These are phyloP conservation scores for Syrrhaptes paradoxus DNA, from an alignment of 2,113 vertebrate genomes.

Conservation along the genomic window DNA sequence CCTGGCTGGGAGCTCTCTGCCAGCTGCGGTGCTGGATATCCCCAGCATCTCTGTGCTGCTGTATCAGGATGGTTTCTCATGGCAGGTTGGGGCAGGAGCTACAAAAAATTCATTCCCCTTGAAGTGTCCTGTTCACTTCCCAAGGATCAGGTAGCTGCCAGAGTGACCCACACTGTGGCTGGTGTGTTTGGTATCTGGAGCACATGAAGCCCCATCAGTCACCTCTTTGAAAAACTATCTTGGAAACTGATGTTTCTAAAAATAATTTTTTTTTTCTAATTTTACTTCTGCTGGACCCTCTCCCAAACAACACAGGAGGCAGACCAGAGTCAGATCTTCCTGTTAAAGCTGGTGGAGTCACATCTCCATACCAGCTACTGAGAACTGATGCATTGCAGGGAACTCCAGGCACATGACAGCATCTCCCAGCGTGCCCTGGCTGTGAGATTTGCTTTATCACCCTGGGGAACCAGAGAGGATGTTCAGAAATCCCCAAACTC, in stretches of 20 bases:
- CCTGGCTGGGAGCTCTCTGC: not conserved
- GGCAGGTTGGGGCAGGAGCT: not conserved
- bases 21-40: not conserved
- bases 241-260: not conserved
- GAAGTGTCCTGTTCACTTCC: not conserved
- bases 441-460: not conserved
- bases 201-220: not conserved
- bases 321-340: not conserved
- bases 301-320: not conserved
- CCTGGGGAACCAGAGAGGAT: not conserved
- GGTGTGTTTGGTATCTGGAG: not conserved
- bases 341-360: not conserved
- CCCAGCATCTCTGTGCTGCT: not conserved
- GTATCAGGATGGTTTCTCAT: not conserved
- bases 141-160: not conserved
- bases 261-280: not conserved
- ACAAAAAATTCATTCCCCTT: not conserved
- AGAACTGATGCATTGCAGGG: constrained; percentile 17
- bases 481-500: not conserved
- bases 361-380: not conserved
- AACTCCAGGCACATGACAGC: not conserved
- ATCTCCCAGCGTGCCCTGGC: not conserved
- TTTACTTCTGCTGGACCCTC: not conserved
- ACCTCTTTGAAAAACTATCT: not conserved
- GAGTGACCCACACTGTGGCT: not conserved